Percentiles rank a stretch among this genome's conserved stretches.
These are phyloP conservation scores for Erannis defoliaria DNA, from an alignment of 2,888 invertebrate genomes.

Conservation along the genomic window DNA sequence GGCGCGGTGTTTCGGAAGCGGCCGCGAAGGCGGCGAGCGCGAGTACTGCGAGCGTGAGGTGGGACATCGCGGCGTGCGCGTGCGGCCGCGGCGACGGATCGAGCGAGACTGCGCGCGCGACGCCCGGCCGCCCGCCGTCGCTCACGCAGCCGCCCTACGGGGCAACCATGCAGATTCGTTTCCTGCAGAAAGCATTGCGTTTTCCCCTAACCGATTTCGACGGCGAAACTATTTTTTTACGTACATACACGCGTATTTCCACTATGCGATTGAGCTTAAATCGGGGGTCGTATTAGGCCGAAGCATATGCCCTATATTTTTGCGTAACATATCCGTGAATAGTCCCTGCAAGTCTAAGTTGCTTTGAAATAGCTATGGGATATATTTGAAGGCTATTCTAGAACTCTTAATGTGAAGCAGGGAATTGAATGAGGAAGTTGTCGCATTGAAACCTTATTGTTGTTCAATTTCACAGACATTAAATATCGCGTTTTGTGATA, in stretches of 20 bases:
- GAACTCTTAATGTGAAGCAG: constrained; percentile 2
- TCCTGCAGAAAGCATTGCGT: constrained; percentile 40
- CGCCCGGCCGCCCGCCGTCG: constrained; percentile 55
- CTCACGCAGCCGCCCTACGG: constrained; percentile 70
- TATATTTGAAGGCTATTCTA: constrained; percentile 14
- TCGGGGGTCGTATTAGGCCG: neutral
- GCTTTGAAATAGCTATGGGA: neutral
- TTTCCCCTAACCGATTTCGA: constrained; percentile 18
- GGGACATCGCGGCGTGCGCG: constrained; percentile 80
- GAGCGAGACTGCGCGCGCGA: constrained; percentile 82
- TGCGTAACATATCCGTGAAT: neutral
- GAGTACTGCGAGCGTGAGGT: constrained; percentile 69
- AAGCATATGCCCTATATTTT: neutral
- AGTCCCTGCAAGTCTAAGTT: neutral
- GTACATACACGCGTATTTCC: neutral
- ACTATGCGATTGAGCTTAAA: neutral
- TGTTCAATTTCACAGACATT: constrained; percentile 20
- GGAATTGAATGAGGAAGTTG: constrained; percentile 29
- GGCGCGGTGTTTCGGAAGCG: constrained; percentile 70
- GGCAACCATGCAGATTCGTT: constrained; percentile 58
- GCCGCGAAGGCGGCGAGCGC: constrained; percentile 74
- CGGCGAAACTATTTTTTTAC: neutral
- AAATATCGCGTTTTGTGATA: neutral
- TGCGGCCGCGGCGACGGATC: constrained; percentile 79
- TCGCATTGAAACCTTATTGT: constrained; percentile 4